Percentiles rank a stretch among this genome's conserved stretches.
Conservation (phyloP, 2,888 invertebrate genomes). For the Amaurobius ferox region DNA sequence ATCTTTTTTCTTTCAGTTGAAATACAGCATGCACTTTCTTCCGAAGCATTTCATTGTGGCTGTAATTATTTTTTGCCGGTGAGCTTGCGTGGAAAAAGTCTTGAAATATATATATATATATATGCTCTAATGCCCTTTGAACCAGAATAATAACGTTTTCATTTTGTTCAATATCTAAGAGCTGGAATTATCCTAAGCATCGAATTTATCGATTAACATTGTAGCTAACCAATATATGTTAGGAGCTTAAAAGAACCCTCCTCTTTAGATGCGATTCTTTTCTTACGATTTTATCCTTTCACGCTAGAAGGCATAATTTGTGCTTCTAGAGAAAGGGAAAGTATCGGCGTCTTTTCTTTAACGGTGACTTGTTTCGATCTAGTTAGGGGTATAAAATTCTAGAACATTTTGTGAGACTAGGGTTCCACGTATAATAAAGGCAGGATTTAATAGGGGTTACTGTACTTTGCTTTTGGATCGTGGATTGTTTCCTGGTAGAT, state of each 20-base stretch:
- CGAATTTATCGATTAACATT: constrained; percentile 38
- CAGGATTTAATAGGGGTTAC: neutral
- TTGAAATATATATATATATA: too few species aligned
- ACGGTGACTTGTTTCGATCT: constrained; percentile 9
- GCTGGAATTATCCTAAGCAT: constrained; percentile 1
- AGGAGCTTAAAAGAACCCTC: constrained; percentile 4
- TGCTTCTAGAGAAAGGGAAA: neutral
- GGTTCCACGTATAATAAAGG: constrained; percentile 26
- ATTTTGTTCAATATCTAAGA: constrained; percentile 14
- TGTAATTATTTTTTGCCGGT: neutral
- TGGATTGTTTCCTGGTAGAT: too few species aligned
- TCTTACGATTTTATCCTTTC: constrained; percentile 4
- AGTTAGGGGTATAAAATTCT: constrained; percentile 4
- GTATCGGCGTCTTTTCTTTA: constrained; percentile 21
- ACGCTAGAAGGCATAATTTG: constrained; percentile 32
- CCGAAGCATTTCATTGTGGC: constrained; percentile 7
- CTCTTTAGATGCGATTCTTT: constrained; percentile 26
- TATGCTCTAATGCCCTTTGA: constrained; percentile 3
- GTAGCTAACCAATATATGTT: constrained; percentile 29
- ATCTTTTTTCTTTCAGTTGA: neutral
- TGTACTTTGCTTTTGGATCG: too few species aligned
- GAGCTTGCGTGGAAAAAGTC: neutral
- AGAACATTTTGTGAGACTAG: constrained; percentile 12
- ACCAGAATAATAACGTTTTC: neutral
- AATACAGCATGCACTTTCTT: neutral